Conservation (phyloP, 2,113 vertebrate genomes). For the Eulacestoma nigropectus region DNA sequence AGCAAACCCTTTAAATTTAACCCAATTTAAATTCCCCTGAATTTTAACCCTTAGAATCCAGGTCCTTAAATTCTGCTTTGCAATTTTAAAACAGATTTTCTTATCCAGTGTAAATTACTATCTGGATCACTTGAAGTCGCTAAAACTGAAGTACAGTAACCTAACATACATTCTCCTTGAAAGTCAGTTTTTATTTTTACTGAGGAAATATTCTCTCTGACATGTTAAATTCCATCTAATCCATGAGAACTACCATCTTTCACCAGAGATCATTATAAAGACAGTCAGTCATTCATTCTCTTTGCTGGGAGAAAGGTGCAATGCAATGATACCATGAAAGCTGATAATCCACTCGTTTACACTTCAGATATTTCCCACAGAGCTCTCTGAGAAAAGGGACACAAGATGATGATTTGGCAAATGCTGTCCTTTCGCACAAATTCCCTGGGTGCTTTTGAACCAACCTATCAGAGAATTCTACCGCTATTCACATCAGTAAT, state of each 20-base stretch:
- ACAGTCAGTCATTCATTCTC: not conserved
- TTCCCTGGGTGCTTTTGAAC: slow-evolving; percentile 1
- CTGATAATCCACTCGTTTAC: slow-evolving; percentile 59
- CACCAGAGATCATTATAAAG: slow-evolving; percentile 1
- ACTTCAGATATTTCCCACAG: slow-evolving; percentile 11
- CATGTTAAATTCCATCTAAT: slow-evolving; percentile 23
- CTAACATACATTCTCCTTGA: not conserved
- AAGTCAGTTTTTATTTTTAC: not conserved
- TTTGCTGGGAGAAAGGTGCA: slow-evolving; percentile 45
- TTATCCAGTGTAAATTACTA: not conserved
- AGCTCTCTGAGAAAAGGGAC: slow-evolving; percentile 3
- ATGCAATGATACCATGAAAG: slow-evolving; percentile 23
- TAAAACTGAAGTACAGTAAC: not conserved
- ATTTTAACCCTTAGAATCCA: not conserved
- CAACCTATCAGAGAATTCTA: not conserved
- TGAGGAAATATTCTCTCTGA: not conserved
- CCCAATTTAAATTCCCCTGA: not conserved
- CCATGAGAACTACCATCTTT: not conserved
- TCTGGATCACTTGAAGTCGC: not conserved
- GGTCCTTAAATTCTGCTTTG: not conserved
- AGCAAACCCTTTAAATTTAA: not conserved
- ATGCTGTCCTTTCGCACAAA: slow-evolving; percentile 8
- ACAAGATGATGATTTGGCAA: slow-evolving; percentile 23
- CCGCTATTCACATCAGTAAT: slow-evolving; percentile 45
- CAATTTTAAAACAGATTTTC: not conserved